Conservation (phyloP, 1,140 invertebrate species). For the Himalopsyche phryganea region DNA sequence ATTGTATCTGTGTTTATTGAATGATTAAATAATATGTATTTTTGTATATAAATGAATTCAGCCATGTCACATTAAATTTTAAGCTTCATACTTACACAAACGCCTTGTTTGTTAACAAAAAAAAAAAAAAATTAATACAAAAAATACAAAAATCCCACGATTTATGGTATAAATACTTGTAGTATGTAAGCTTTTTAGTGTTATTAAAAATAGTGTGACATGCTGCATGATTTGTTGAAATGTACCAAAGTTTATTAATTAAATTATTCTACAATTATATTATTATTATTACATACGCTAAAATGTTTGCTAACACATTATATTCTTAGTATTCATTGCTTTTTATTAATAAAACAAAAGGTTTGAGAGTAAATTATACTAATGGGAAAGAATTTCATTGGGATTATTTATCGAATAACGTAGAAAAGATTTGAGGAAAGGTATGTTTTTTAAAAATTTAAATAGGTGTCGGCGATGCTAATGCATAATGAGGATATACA, state of each 20-base stretch:
- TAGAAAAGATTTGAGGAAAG: neutral
- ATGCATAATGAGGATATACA: too few species aligned
- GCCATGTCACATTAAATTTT: conserved; percentile 13
- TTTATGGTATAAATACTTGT: neutral
- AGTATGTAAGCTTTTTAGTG: conserved; percentile 1
- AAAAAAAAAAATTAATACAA: neutral
- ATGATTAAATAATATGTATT: conserved; percentile 14
- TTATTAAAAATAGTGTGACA: conserved; percentile 18
- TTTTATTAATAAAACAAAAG: neutral
- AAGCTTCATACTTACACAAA: neutral
- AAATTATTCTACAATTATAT: conserved; percentile 19
- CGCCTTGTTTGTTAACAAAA: neutral
- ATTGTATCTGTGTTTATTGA: conserved; percentile 2
- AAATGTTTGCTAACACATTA: neutral
- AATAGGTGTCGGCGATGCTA: too few species aligned
- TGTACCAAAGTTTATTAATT: conserved; percentile 33
- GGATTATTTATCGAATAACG: neutral
- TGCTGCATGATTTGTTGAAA: conserved; percentile 30
- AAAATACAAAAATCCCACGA: neutral
- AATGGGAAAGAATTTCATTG: too few species aligned
- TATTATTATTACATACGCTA: neutral
- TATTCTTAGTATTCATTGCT: neutral
- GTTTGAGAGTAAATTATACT: too few species aligned
- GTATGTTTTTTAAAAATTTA: too few species aligned
- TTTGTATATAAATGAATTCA: conserved; percentile 19